Percentiles rank a stretch among this genome's conserved stretches.
phyloP scores from a whole-genome alignment of 64 coral and sea anemone species.

The Stylophora pistillata region DNA sequence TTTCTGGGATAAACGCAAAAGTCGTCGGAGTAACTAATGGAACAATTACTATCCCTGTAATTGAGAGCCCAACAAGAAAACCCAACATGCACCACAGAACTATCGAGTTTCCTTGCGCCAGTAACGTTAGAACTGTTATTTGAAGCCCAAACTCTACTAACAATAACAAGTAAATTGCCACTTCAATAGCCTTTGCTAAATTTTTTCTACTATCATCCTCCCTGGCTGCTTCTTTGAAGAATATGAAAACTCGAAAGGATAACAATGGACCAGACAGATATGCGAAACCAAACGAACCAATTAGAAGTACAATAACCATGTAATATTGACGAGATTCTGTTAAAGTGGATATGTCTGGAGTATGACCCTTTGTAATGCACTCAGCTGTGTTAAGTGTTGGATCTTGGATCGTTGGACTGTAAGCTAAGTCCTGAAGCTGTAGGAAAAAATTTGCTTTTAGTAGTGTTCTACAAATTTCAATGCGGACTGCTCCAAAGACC shows the following conservation, averaged over 20 bases:
- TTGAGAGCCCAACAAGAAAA: not conserved
- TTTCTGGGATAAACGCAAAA: not conserved
- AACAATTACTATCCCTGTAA: not conserved
- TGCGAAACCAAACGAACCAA: not conserved
- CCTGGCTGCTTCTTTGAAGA: not conserved
- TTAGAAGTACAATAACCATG: not conserved
- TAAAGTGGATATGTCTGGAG: not conserved
- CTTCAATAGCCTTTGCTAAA: not conserved
- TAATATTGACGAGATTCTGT: not conserved
- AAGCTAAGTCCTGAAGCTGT: not conserved
- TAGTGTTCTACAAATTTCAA: too few species aligned
- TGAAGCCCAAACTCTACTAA: not conserved
- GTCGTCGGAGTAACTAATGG: accelerated
- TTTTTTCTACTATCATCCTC: not conserved
- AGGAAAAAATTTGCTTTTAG: too few species aligned
- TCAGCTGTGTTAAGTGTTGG: slow-evolving; percentile 19
- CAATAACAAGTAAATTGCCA: not conserved
- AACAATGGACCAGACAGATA: not conserved
- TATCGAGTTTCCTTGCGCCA: not conserved
- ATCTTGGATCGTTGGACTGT: not conserved
- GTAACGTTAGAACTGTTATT: not conserved
- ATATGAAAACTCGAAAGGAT: not conserved
- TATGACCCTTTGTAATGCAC: not conserved
- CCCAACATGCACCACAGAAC: not conserved
- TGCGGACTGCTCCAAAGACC: too few species aligned